A percentile compares a stretch with the other conserved stretches of the same genome.
Conservation (phyloP, 30 jellyfish, hydroid and myxozoan species). For the Aurelia sp. region DNA sequence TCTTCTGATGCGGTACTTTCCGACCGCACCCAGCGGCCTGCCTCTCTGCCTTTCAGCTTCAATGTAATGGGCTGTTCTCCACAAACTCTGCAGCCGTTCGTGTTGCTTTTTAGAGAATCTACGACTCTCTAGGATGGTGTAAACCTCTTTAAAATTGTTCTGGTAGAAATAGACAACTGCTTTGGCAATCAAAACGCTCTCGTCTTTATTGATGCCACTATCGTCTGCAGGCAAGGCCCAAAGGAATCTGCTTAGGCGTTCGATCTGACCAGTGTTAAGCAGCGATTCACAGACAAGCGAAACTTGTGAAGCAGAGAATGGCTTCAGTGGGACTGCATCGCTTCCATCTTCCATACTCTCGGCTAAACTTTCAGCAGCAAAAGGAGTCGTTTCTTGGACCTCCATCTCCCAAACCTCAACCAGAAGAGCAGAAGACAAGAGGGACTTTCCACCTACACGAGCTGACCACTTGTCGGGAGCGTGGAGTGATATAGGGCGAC, state of each 20-base stretch:
- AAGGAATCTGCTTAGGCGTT: conserved; percentile 77
- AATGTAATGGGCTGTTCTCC: conserved; percentile 93
- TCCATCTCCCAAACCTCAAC: background rate
- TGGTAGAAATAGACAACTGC: conserved; percentile 76
- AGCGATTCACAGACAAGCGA: conserved; percentile 81
- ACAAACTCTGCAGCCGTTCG: conserved; percentile 80
- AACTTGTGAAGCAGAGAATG: conserved; percentile 63
- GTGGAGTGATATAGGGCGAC: no score
- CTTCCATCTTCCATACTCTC: background rate
- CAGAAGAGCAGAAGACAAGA: background rate
- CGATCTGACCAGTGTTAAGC: conserved; percentile 82
- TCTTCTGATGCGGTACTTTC: conserved; percentile 88
- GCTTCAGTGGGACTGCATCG: conserved; percentile 40
- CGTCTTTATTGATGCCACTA: conserved; percentile 45
- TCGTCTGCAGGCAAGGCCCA: conserved; percentile 92
- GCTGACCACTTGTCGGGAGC: background rate
- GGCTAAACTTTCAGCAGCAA: background rate
- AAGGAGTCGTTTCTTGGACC: background rate
- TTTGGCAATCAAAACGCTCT: conserved; percentile 63
- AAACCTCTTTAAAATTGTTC: conserved; percentile 69
- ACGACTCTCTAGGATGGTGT: conserved; percentile 70
- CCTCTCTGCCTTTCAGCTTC: conserved; percentile 92
- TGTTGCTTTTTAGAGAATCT: conserved; percentile 72
- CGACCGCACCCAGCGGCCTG: conserved; percentile 91
- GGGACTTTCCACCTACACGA: background rate